Conservation (phyloP, 2,797 vertebrate genomes). For the Rhinella marina region DNA sequence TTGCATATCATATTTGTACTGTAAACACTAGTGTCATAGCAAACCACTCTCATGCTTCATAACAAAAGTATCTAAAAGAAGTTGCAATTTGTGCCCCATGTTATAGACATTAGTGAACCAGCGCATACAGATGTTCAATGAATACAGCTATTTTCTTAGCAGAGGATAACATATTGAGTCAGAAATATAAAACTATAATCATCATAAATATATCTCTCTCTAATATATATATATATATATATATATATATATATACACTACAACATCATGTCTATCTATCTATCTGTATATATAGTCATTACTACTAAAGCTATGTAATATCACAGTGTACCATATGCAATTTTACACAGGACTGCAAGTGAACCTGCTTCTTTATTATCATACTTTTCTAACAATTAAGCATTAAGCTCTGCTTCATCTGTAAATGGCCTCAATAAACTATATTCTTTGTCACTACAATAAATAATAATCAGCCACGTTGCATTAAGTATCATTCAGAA, state of each 20-base stretch:
- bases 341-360: neutral
- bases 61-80: neutral
- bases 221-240: no score
- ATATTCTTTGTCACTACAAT: neutral
- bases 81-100: neutral
- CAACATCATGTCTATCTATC: no score
- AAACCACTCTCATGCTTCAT: no score
- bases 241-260: no score
- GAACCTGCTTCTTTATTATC: neutral
- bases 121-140: neutral
- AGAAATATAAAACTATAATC: no score
- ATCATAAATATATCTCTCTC: no score
- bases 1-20: neutral
- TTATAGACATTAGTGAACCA: constrained; percentile 21
- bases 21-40: neutral
- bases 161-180: no score
- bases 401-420: neutral
- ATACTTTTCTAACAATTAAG: neutral
- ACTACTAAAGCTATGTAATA: neutral
- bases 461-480: neutral
- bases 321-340: neutral
- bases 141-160: neutral
- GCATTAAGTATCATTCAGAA: neutral
- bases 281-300: no score
- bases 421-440: neutral